A percentile compares a stretch with the other conserved stretches of the same genome.
Conservation (phyloP, 2,888 invertebrate species). For the Eupithecia dodoneata region DNA sequence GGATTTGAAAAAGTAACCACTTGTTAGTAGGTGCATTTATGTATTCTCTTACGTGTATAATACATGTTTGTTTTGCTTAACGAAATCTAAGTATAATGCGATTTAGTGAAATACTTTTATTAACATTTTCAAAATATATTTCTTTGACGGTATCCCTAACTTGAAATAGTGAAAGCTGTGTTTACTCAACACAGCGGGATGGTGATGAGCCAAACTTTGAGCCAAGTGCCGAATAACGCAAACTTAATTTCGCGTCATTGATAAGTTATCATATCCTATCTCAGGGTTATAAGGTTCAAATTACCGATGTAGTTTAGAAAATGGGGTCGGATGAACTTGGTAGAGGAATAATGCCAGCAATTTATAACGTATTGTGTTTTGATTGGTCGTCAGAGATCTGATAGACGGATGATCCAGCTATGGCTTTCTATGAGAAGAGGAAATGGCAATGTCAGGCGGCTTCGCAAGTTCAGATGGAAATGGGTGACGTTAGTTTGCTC, state of each 20-base stretch:
- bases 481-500: constrained; percentile 66
- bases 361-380: constrained; percentile 83
- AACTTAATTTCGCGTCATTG: constrained; percentile 19
- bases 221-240: constrained; percentile 41
- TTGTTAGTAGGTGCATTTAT: too few species aligned
- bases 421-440: constrained; percentile 68
- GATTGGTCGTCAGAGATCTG: constrained; percentile 69
- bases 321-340: constrained; percentile 28
- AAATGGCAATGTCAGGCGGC: constrained; percentile 77
- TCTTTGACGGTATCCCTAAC: not conserved
- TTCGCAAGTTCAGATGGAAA: constrained; percentile 68
- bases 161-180: constrained; percentile 46
- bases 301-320: not conserved
- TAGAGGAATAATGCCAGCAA: constrained; percentile 53
- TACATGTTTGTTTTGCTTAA: too few species aligned
- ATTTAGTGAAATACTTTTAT: too few species aligned
- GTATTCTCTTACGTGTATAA: too few species aligned
- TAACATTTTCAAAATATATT: too few species aligned
- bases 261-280: constrained; percentile 8
- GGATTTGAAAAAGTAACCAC: too few species aligned
- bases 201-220: constrained; percentile 48
- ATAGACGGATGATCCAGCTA: constrained; percentile 70
- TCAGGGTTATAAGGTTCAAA: constrained; percentile 21
- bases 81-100: too few species aligned
- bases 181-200: constrained; percentile 49